Base-by-base conservation (phyloP, 2,888 invertebrate species). In the Pollenia angustigena region DNA sequence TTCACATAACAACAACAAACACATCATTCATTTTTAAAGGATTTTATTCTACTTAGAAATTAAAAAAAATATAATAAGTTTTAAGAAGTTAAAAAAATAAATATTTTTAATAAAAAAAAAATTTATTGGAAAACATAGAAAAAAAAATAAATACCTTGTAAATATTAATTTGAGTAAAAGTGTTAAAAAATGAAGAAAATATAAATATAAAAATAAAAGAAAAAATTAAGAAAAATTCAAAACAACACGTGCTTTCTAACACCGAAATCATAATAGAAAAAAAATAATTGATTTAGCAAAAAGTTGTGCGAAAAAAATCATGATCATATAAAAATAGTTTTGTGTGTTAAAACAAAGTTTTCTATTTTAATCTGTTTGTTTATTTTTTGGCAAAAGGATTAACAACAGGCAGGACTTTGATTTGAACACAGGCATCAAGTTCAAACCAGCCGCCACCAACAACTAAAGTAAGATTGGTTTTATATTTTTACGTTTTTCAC, bases 91-190 rank as follows among this genome's bases (percentile, higher is more conserved):
- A 8, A 69, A 62, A 40, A 40, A 32, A 44, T 14, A 40, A 68
- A 60, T 62, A 40, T 12, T 46, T 9, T 23, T n/a, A 18, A 18
- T 23, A 79, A 50, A 44, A 18, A 79, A 69, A 14, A n/a, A 66
- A 56, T 62, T 23, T 52, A 42, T 48, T 1, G 6, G 46, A 18
- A 58, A 71, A 32, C 32, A 4, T 16, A 64, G 3, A 16, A 23
- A 58, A 42, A 32, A 46, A 46, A 12, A 14, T 44, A 68, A 87
- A 84, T 78, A 81, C 83, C 44, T 23, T 64, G 84, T 87, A 89
- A 89, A 84, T 89, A 48, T n/a, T 18, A n/a, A 23, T 16, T 42
- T 11, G 2, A 14, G 60, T 52, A 85, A 88, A 89, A 88, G 75
- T 48, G 18, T 52, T 12, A 44, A 32, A 40, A 44, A 40, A 64